Percentiles rank a stretch among this genome's conserved stretches.
These are phyloP conservation scores for Drosophila tripunctata DNA, from an alignment of 2,888 invertebrate species.

Conservation along the genomic window DNA sequence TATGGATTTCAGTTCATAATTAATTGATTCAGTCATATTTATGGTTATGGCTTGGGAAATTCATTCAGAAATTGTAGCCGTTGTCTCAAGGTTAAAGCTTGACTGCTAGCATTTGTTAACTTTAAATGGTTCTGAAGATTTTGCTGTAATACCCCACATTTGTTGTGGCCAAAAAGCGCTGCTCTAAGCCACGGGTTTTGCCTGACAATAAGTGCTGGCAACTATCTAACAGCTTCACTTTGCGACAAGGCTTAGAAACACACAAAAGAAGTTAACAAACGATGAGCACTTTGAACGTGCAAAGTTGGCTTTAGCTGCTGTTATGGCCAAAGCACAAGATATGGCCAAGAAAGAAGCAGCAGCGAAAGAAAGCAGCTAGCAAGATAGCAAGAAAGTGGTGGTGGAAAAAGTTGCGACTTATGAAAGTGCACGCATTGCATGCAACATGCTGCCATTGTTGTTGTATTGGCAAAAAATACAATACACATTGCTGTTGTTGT, in stretches of 20 bases:
- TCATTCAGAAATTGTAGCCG: conserved; percentile 59
- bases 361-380: background rate
- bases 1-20: conserved; percentile 27
- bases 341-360: conserved; percentile 49
- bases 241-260: conserved; percentile 50
- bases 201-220: conserved; percentile 26
- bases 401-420: conserved; percentile 70
- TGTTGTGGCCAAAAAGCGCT: conserved; percentile 10
- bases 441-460: conserved; percentile 27
- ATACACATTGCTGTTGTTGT: conserved; percentile 6
- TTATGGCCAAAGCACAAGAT: conserved; percentile 53
- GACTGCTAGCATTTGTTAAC: background rate
- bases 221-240: conserved; percentile 54
- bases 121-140: too few relatives aligned
- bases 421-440: conserved; percentile 74
- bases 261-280: conserved; percentile 71
- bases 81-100: conserved; percentile 41
- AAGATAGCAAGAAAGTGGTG: background rate
- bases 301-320: conserved; percentile 5
- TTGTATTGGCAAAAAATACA: conserved; percentile 27
- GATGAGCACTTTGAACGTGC: conserved; percentile 61
- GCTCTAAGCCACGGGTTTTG: too few relatives aligned
- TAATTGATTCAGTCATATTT: conserved; percentile 19
- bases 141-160: conserved; percentile 17
- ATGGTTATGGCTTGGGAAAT: conserved; percentile 17